Evolutionary conservation across 2,797 vertebrate species (phyloP), one percentile per base, ranked within the genome.

Genomic region (Oreochromis mossambicus): DNA sequence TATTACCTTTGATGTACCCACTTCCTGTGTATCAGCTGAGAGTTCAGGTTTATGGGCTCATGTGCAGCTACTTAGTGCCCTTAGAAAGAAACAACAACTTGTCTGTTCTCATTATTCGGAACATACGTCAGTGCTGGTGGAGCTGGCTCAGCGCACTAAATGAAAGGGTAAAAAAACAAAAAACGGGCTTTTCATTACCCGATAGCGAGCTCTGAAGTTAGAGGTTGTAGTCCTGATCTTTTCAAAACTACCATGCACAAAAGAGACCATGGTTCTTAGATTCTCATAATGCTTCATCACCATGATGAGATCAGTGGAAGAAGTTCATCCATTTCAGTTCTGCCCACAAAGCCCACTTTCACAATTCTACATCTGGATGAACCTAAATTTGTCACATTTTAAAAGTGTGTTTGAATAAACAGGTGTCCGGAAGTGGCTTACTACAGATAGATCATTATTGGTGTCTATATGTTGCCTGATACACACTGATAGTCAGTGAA

Each of bases 1-100:
- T 10, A 14, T 77, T 26, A 17, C 7, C 21, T 73, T 76, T 36
- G 13, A 81, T 43, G 19, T 3, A 76, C 13, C 46, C 26, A 73
- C 78, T 90, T 92, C 85, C 91, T 92, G 79, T 73, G 32, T 66
- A 82, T 51, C 29, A 82, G 54, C 68, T 52, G 46, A 84, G 58
- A 46, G 51, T 34, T 24, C 36, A 61, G 68, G 50, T 68, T 77
- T 11, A 43, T n/a, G 50, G 52, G 34, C 26, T 54, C 26, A 61
- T 29, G 36, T 79, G 46, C 36, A 81, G 17, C 54, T 79, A 82
- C 79, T 84, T 76, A 56, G 15, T n/a, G 13, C 2, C 1, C 26
- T n/a, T 17, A 38, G n/a, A 17, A 77, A 73, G 7, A 3, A 91
- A 78, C 48, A 79, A 51, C 41, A 11, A 32, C 21, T 56, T 6